phyloP scores from a whole-genome alignment of 2,797 vertebrate species.

The Sternarchorhynchus goeldii region DNA sequence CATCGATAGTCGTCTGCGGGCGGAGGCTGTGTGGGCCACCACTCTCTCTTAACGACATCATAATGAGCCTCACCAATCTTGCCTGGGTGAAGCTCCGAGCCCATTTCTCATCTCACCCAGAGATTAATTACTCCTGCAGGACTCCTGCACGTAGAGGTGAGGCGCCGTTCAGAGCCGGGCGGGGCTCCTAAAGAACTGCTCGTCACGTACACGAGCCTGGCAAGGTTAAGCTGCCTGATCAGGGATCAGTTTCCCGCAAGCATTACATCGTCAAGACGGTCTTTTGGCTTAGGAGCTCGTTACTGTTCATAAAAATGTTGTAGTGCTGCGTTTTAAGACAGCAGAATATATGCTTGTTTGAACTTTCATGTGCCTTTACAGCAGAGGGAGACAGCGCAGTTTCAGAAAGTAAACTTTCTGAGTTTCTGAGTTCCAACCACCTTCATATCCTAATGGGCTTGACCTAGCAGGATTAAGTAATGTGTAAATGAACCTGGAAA shows the following conservation, averaged over 20 bases:
- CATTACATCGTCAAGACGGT: slow-evolving; percentile 16
- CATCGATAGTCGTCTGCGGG: slow-evolving; percentile 16
- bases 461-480: too few relatives aligned
- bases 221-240: slow-evolving; percentile 37
- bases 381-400: too few relatives aligned
- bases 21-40: slow-evolving; percentile 27
- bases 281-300: neutral
- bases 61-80: slow-evolving; percentile 60
- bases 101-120: slow-evolving; percentile 35
- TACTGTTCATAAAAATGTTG: neutral
- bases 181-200: slow-evolving; percentile 26
- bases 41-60: slow-evolving; percentile 44
- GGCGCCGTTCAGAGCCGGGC: slow-evolving; percentile 17
- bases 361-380: too few relatives aligned
- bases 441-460: too few relatives aligned
- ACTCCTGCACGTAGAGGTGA: slow-evolving; percentile 27
- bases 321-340: neutral
- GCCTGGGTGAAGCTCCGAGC: slow-evolving; percentile 6
- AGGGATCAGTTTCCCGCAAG: slow-evolving; percentile 10
- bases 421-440: too few relatives aligned
- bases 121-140: slow-evolving; percentile 47
- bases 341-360: neutral
- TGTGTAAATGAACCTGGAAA: too few relatives aligned
- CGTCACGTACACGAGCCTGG: slow-evolving; percentile 21
- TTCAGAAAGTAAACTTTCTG: too few relatives aligned